Base-by-base conservation (phyloP, 2,797 vertebrate species). In the Myoxocephalus aenaeus region DNA sequence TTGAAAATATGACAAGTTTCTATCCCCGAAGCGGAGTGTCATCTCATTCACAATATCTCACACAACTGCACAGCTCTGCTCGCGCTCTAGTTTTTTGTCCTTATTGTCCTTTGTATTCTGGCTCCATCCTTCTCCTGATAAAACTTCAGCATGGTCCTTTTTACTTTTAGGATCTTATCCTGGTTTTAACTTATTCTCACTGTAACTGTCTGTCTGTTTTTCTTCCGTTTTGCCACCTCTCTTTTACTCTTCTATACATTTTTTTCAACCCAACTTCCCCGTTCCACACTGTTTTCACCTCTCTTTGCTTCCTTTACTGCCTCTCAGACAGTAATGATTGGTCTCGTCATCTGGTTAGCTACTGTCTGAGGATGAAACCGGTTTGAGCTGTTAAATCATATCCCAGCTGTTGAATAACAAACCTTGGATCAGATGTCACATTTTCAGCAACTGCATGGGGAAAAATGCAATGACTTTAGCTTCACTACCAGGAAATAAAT, bases 311-410 rank as follows among this genome's bases (percentile, higher is more conserved):
- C 22, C 46, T n/a, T 66, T 27, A 5, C 38, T 15, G 53, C 36
- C 56, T 25, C 57, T 59, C 38, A 77, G 11, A 62, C 44, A 22
- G 42, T 57, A 38, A 67, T 75, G 69, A 81, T 15, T 64, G 62
- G 50, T 62, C 50, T 53, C 50, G 80, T 72, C 73, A 63, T 65
- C 78, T 32, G 14, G 59, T 71, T 64, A 65, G 59, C 20, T 70
- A 63, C 58, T 66, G 48, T 65, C 57, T 65, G 42, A 40, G 38
- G 17, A 65, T 64, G 25, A 75, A 70, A 67, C 56, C 66, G 48
- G 38, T 66, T 79, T 62, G 56, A 40, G 40, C 18, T 38, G 54
- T 25, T 89, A 64, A 86, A 85, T 85, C 73, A 61, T 63, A 70
- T 79, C 67, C 71, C 75, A 82, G 74, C 65, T 76, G 70, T 18